phyloP scores from a whole-genome alignment of 2,888 invertebrate genomes.

The Colostygia pectinataria region DNA sequence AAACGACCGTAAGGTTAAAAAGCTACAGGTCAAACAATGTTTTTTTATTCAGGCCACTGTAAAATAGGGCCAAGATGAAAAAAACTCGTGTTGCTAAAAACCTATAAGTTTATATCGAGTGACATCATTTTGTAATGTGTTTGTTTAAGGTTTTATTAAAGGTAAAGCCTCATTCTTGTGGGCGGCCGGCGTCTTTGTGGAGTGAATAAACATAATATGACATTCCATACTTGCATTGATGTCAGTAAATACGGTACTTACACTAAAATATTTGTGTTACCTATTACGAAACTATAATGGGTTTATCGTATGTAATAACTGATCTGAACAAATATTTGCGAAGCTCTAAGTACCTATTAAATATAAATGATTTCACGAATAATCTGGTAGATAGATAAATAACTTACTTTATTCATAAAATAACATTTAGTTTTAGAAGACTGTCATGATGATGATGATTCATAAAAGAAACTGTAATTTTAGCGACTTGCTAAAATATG shows the following conservation, averaged over 20 bases:
- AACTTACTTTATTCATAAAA: too few relatives aligned
- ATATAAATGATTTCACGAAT: slow-evolving; percentile 7
- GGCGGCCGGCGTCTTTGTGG: slow-evolving; percentile 53
- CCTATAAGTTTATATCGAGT: neutral
- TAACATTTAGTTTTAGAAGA: too few relatives aligned
- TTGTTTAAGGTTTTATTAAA: slow-evolving; percentile 4
- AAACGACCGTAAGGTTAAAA: too few relatives aligned
- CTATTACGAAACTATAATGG: slow-evolving; percentile 36
- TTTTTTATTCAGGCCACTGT: too few relatives aligned
- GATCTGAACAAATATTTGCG: slow-evolving; percentile 21
- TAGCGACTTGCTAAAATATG: too few relatives aligned
- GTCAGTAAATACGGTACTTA: slow-evolving; percentile 48
- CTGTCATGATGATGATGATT: too few relatives aligned
- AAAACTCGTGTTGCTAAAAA: too few relatives aligned
- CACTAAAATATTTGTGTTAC: slow-evolving; percentile 37
- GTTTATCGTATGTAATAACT: slow-evolving; percentile 28
- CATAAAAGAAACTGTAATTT: too few relatives aligned
- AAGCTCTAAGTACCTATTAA: slow-evolving; percentile 7
- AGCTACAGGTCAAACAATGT: too few relatives aligned
- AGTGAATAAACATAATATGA: slow-evolving; percentile 46
- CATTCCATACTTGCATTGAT: slow-evolving; percentile 47
- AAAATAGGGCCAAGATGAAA: too few relatives aligned
- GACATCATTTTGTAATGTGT: slow-evolving; percentile 3
- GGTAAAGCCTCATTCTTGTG: slow-evolving; percentile 22
- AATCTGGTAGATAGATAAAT: neutral